Conservation (phyloP, 1,140 invertebrate genomes). For the Olivierus martensii region DNA sequence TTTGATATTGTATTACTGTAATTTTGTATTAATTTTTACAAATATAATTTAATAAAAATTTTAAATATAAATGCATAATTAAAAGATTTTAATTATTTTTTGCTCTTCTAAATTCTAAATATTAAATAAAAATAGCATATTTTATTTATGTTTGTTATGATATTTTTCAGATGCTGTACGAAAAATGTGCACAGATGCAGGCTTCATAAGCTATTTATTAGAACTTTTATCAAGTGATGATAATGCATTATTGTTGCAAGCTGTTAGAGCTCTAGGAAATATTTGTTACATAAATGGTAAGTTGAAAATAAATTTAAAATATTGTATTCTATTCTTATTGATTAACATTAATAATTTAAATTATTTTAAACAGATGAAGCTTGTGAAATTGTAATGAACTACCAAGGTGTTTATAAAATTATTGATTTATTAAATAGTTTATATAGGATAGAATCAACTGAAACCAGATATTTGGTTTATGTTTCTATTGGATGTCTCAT, state of each 20-base stretch:
- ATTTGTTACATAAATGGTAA: slow-evolving; percentile 74
- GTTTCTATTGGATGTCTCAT: slow-evolving; percentile 54
- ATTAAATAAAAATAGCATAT: no score
- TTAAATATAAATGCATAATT: no score
- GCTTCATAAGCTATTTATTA: slow-evolving; percentile 24
- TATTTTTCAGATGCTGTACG: slow-evolving; percentile 24
- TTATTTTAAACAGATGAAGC: slow-evolving; percentile 25
- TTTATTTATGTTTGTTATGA: background rate
- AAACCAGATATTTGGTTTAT: slow-evolving; percentile 27
- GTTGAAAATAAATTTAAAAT: background rate
- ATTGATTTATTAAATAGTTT: slow-evolving; percentile 27
- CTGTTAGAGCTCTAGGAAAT: slow-evolving; percentile 66
- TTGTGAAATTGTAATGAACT: slow-evolving; percentile 29
- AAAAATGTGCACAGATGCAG: slow-evolving; percentile 24
- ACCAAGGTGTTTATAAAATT: slow-evolving; percentile 28
- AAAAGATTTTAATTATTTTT: no score
- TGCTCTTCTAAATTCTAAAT: background rate
- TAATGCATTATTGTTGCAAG: slow-evolving; percentile 38
- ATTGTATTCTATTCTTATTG: background rate
- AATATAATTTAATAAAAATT: background rate
- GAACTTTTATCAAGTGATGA: slow-evolving; percentile 23
- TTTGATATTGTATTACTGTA: no score
- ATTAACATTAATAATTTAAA: background rate
- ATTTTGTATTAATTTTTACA: no score
- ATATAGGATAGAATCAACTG: slow-evolving; percentile 22